These are phyloP conservation scores for Gonocerus acuteangulatus DNA, from an alignment of 2,888 invertebrate species.

Conservation along the genomic window DNA sequence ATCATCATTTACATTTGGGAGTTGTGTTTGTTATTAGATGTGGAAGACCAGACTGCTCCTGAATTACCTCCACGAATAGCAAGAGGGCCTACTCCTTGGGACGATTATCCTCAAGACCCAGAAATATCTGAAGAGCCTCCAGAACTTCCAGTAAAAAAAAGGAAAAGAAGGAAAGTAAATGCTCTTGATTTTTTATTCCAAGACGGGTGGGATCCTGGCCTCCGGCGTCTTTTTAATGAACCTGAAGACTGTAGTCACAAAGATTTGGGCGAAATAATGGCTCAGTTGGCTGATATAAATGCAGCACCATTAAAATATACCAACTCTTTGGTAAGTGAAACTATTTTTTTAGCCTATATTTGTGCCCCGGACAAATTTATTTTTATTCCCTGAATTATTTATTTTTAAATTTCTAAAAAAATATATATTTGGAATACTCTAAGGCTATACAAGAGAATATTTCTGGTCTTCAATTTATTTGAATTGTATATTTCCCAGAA, in stretches of 20 bases:
- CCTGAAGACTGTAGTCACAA: constrained; percentile 23
- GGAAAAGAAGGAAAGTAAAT: constrained; percentile 17
- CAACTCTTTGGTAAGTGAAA: not conserved
- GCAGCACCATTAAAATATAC: constrained; percentile 19
- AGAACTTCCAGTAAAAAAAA: constrained; percentile 31
- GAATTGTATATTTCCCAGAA: no score
- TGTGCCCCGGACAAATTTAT: not conserved
- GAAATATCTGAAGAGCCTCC: constrained; percentile 29
- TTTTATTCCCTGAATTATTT: not conserved
- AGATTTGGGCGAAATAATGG: constrained; percentile 24
- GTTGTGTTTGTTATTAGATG: no score
- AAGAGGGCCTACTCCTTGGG: constrained; percentile 17
- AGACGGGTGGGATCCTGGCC: constrained; percentile 25
- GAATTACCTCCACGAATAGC: constrained; percentile 5
- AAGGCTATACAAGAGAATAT: no score
- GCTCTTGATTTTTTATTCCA: constrained; percentile 28
- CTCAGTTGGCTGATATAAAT: constrained; percentile 30
- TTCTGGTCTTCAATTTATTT: no score
- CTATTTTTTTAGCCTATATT: not conserved
- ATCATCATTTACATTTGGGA: no score
- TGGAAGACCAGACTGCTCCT: not conserved
- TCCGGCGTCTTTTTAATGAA: constrained; percentile 20
- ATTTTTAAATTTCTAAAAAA: no score
- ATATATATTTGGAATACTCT: no score
- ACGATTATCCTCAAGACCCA: not conserved